These are phyloP conservation scores for Paramormyrops hopkinsi DNA, from an alignment of 2,797 vertebrate species.

Conservation along the genomic window DNA sequence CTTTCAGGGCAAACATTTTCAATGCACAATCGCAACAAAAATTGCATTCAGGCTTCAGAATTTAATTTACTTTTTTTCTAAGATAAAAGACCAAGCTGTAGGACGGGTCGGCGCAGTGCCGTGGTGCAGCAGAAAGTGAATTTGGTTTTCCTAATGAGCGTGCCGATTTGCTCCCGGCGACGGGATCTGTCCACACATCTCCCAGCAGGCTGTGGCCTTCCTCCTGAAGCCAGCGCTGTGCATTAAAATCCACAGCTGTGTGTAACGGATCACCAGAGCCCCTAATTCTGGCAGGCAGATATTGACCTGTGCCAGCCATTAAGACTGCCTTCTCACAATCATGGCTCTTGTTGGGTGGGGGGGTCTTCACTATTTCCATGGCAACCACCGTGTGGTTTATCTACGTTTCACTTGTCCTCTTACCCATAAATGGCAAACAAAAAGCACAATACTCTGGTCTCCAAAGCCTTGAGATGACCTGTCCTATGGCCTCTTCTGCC, in stretches of 20 bases:
- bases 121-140: not conserved
- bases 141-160: not conserved
- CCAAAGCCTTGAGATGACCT: not conserved
- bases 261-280: not conserved
- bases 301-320: not conserved
- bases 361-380: not conserved
- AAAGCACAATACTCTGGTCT: not conserved
- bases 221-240: not conserved
- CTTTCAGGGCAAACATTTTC: slow-evolving; percentile 22
- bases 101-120: slow-evolving; percentile 6
- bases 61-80: slow-evolving; percentile 21
- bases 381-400: not conserved
- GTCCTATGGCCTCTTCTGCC: not conserved
- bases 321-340: not conserved
- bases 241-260: not conserved
- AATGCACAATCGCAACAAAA: slow-evolving; percentile 27
- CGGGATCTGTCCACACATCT: not conserved
- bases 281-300: not conserved
- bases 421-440: not conserved
- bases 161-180: not conserved
- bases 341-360: not conserved
- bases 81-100: slow-evolving; percentile 30
- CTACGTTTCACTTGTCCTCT: not conserved
- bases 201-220: not conserved
- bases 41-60: slow-evolving; percentile 20